Base-by-base conservation (phyloP, 2,888 invertebrate species). In the Unio delphinus region DNA sequence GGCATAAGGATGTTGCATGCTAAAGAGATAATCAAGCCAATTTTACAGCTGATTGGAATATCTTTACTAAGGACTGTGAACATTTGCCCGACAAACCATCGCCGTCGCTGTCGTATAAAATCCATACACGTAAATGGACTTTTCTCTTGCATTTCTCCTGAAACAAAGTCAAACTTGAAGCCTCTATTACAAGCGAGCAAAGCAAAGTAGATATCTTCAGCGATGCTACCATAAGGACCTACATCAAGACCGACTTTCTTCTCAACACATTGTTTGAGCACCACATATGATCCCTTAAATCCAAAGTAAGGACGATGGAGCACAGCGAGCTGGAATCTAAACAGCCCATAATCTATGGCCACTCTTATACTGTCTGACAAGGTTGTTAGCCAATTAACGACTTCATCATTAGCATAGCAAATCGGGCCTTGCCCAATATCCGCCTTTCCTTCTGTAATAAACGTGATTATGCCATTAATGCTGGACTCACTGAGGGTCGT, bases 361-460 rank as follows among this genome's bases (percentile, higher is more conserved):
- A 75, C 59, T 26, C 77, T 30, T 11, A 71, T 63, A 30, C 73
- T 64, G 58, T 77, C 77, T 3, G 71, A 70, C 58, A 77, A 63
- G 18, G 77, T 77, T 34, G 77, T 75, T 18, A 72, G 28, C 77
- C 77, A 77, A 45, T 45, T 45, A 28, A 77, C 69, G 20, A 64
- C 67, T 17, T 71, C 59, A 5, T 63, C 73, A 59, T 68, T 69
- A 0, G 67, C 72, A 62, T 77, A 77, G 54, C 56, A 69, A 30
- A 77, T 75, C n/a, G 79, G 77, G 1, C 83, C 83, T 66, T 83
- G 83, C 18, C 83, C 83, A 56, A 84, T 83, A 18, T 83, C 73
- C 26, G 76, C 73, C 11, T 70, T 64, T 8, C 76, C 77, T 17
- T 79, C 74, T 4, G 70, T 74, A 23, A 80, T 74, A 64, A 84